A percentile compares a stretch with the other conserved stretches of the same genome.
Evolutionary conservation across 2,888 invertebrate genomes (phyloP).

Genomic region (Elaeidobius kamerunicus): DNA sequence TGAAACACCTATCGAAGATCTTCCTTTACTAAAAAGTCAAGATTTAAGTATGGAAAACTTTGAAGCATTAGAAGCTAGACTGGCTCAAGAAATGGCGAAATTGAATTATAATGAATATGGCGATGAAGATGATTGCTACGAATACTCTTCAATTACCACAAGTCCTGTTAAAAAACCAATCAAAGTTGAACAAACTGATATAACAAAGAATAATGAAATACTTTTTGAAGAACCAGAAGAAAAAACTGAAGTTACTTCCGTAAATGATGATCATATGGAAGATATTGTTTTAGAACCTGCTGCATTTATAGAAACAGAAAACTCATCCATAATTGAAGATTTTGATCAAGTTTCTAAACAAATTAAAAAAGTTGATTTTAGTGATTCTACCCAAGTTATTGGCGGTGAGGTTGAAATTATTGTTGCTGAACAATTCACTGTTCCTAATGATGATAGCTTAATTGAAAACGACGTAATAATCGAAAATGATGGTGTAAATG

Average conservation of each 20-base stretch:
- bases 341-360: too few species aligned
- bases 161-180: conserved; percentile 30
- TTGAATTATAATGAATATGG: conserved; percentile 29
- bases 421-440: not conserved
- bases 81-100: conserved; percentile 42
- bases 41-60: conserved; percentile 46
- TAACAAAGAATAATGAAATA: conserved; percentile 4
- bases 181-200: too few species aligned
- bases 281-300: too few species aligned
- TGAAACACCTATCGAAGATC: not conserved
- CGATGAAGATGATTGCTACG: conserved; percentile 36
- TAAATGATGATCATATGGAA: too few species aligned
- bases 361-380: conserved; percentile 1
- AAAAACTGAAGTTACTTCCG: too few species aligned
- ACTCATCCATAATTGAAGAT: too few species aligned
- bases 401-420: conserved; percentile 4
- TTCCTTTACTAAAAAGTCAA: conserved; percentile 32
- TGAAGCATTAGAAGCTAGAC: conserved; percentile 47
- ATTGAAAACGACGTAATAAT: not conserved
- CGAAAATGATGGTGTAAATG: not conserved
- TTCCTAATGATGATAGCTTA: not conserved
- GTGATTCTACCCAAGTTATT: not conserved
- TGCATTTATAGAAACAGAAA: too few species aligned
- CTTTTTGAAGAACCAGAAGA: too few species aligned
- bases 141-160: conserved; percentile 24